Conservation (phyloP, 1,140 invertebrate genomes). For the Apocrypta bakeri region DNA sequence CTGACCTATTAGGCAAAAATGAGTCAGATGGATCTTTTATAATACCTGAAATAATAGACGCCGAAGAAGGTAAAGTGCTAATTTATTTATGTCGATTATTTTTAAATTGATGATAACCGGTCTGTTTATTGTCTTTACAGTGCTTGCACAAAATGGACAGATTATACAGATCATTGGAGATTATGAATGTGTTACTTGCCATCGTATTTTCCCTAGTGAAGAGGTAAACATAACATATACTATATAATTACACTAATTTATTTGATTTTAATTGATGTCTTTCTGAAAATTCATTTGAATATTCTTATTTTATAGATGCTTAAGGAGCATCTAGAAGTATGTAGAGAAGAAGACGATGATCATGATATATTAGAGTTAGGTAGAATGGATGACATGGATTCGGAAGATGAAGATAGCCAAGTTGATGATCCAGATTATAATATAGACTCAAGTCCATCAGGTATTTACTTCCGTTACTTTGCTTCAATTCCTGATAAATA, state of each 20-base stretch:
- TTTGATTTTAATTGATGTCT: neutral
- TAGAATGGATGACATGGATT: constrained; percentile 63
- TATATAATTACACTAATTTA: neutral
- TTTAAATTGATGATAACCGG: neutral
- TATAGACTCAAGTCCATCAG: constrained; percentile 53
- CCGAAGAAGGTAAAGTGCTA: constrained; percentile 12
- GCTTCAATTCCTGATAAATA: constrained; percentile 4
- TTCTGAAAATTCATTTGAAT: too few relatives aligned
- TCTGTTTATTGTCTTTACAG: constrained; percentile 53
- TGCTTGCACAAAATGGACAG: constrained; percentile 61
- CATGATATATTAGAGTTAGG: constrained; percentile 63
- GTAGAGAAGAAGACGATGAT: constrained; percentile 71
- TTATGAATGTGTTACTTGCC: constrained; percentile 70
- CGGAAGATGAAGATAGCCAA: constrained; percentile 61
- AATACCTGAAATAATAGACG: constrained; percentile 40
- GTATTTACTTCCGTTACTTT: constrained; percentile 46
- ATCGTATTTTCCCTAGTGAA: constrained; percentile 66
- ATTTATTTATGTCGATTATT: neutral
- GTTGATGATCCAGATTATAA: constrained; percentile 62
- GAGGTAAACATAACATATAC: constrained; percentile 60
- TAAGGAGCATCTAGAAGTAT: constrained; percentile 69
- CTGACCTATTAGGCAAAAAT: constrained; percentile 40
- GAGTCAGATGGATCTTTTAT: constrained; percentile 17
- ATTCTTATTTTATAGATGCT: constrained; percentile 59
- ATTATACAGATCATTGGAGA: constrained; percentile 67